These are phyloP conservation scores for Magallana gigas DNA, from an alignment of 1,140 invertebrate species.

Conservation along the genomic window DNA sequence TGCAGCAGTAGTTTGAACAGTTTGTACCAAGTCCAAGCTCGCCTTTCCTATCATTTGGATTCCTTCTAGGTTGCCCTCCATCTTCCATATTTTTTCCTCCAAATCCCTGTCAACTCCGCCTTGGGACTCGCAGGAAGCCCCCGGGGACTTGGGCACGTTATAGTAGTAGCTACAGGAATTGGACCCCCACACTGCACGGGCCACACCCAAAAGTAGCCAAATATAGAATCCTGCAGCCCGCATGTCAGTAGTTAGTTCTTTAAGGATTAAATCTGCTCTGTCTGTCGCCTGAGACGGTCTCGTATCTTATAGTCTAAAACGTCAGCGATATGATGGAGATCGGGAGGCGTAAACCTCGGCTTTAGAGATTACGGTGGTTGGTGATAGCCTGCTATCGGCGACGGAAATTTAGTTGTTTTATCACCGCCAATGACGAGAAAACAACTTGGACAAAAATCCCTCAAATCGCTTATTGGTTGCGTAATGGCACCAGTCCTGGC, in stretches of 20 bases:
- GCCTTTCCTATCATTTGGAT: conserved; percentile 7
- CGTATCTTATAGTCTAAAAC: conserved; percentile 25
- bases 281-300: not conserved
- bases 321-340: not conserved
- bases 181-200: conserved; percentile 8
- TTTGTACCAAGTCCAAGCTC: not conserved
- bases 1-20: not conserved
- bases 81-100: conserved; percentile 15
- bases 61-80: conserved; percentile 9
- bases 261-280: conserved; percentile 24
- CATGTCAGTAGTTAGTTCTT: conserved; percentile 14
- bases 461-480: conserved; percentile 25
- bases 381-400: conserved; percentile 7
- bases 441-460: conserved; percentile 7
- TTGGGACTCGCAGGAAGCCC: not conserved
- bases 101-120: conserved; percentile 9
- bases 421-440: not conserved
- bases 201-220: not conserved
- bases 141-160: conserved; percentile 11
- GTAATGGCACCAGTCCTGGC: not conserved
- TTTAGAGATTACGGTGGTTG: not conserved
- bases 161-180: conserved; percentile 35
- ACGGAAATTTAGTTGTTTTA: conserved; percentile 26
- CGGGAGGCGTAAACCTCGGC: conserved; percentile 9
- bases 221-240: not conserved